These are phyloP conservation scores for Cantharis rustica DNA, from an alignment of 2,888 invertebrate species.

Conservation along the genomic window DNA sequence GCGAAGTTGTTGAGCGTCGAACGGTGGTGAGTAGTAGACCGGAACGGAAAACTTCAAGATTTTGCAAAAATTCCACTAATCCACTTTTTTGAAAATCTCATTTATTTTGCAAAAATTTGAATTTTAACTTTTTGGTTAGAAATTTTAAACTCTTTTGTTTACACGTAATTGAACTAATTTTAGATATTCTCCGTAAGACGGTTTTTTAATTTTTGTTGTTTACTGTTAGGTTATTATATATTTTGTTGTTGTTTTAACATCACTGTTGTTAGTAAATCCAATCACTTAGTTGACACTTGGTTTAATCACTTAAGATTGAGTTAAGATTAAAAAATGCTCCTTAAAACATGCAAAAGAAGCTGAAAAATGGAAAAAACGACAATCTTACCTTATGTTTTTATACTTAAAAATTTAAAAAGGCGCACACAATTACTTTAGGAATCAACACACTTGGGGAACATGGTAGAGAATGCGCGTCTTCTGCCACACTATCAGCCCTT, in stretches of 20 bases:
- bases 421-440: slow-evolving; percentile 56
- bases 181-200: not conserved
- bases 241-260: not conserved
- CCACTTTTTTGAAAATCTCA: slow-evolving; percentile 5
- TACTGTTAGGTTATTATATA: slow-evolving; percentile 10
- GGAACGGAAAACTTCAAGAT: slow-evolving; percentile 5
- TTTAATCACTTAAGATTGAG: not conserved
- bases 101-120: not conserved
- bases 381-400: slow-evolving; percentile 51
- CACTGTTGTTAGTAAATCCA: slow-evolving; percentile 1
- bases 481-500: slow-evolving; percentile 57
- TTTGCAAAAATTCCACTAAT: not conserved
- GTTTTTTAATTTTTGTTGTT: slow-evolving; percentile 13
- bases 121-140: not conserved
- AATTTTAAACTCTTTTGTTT: not conserved
- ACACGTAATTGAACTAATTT: not conserved
- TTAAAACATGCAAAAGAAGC: slow-evolving; percentile 10
- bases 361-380: slow-evolving; percentile 12
- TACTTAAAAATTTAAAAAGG: slow-evolving; percentile 55
- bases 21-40: slow-evolving; percentile 28
- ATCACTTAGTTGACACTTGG: not conserved
- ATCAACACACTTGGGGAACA: slow-evolving; percentile 59
- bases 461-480: slow-evolving; percentile 59
- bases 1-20: slow-evolving; percentile 13
- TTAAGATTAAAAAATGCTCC: not conserved